Evolutionary conservation across 2,888 invertebrate genomes (phyloP).

Genomic region (Argyra leucocephala): DNA sequence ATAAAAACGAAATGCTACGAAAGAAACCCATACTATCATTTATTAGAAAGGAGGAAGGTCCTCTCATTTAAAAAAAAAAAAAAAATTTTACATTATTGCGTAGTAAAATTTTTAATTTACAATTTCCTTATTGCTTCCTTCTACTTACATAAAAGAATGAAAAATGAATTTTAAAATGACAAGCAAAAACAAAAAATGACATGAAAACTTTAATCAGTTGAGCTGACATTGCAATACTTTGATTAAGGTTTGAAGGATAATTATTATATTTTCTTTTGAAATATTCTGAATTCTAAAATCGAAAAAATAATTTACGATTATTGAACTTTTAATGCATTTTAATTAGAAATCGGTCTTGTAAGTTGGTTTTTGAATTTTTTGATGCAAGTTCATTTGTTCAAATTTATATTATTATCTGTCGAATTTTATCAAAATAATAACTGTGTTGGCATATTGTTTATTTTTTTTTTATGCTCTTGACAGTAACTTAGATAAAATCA

Average conservation of each 20-base stretch:
- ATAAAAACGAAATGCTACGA: no score
- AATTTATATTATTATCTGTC: no score
- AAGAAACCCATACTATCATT: no score
- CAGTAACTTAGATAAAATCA: no score
- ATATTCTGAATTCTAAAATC: background rate
- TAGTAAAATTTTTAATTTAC: background rate
- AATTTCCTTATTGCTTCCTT: background rate
- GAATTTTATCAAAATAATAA: no score
- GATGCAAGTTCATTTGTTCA: no score
- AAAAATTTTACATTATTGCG: background rate
- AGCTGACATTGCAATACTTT: background rate
- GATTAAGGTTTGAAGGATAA: conserved; percentile 1
- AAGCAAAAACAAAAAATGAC: background rate
- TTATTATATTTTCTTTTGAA: background rate
- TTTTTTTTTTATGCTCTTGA: no score
- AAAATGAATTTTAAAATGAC: background rate
- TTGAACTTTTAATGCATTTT: no score
- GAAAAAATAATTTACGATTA: no score
- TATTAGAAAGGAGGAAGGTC: background rate
- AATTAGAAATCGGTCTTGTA: no score
- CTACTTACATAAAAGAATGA: background rate
- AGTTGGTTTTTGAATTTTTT: no score
- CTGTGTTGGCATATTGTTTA: no score
- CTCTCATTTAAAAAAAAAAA: background rate
- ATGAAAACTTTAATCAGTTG: background rate